Evolutionary conservation across 2,888 invertebrate species (phyloP).

Genomic region (Xestia ashworthii): DNA sequence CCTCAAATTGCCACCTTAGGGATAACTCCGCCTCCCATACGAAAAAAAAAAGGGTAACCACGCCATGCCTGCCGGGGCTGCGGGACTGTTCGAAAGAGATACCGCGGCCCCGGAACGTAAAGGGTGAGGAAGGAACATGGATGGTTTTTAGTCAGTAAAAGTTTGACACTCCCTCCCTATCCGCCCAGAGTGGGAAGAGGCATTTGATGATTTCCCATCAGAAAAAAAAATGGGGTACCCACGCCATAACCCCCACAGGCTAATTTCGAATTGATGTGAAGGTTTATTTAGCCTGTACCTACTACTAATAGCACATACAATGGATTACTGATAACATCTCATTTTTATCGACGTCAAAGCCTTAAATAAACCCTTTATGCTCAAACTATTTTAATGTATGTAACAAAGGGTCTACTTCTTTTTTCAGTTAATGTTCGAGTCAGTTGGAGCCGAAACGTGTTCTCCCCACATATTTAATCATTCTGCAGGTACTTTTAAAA

Average conservation of each 20-base stretch:
- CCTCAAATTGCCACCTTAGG: background rate
- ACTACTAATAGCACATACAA: slow-evolving; percentile 36
- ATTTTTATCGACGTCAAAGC: slow-evolving; percentile 41
- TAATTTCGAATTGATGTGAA: slow-evolving; percentile 31
- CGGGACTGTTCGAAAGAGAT: no score
- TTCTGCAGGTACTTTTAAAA: slow-evolving; percentile 74
- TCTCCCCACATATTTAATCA: slow-evolving; percentile 67
- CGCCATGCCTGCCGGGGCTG: background rate
- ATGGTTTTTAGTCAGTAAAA: no score
- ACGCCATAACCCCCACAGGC: background rate
- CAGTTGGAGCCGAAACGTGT: slow-evolving; percentile 74
- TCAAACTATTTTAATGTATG: slow-evolving; percentile 11
- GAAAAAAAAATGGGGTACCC: background rate
- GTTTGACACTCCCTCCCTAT: no score
- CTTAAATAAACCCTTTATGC: slow-evolving; percentile 14
- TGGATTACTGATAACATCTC: slow-evolving; percentile 42
- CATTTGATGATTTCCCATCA: no score
- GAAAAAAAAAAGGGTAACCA: background rate
- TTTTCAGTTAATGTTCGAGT: slow-evolving; percentile 85
- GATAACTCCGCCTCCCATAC: background rate
- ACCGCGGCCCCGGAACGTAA: no score
- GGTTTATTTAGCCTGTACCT: slow-evolving; percentile 7
- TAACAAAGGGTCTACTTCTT: slow-evolving; percentile 53
- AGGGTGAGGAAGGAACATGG: no score
- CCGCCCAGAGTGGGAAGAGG: no score